Evolutionary conservation across 2,113 vertebrate species (phyloP).

Genomic region (Rhadina sibilatrix): DNA sequence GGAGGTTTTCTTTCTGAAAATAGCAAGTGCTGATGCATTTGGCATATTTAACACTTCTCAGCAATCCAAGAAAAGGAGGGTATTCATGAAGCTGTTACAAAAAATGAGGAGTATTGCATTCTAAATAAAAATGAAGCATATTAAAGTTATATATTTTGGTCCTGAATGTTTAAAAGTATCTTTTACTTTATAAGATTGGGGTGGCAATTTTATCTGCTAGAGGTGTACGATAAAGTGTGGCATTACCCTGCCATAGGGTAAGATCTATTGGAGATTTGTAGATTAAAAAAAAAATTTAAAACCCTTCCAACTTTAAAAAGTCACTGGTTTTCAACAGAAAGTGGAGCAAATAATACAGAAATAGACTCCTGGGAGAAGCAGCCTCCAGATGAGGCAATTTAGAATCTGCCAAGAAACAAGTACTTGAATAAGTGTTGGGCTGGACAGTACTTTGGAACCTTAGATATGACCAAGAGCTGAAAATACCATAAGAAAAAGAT

Average conservation of each 20-base stretch:
- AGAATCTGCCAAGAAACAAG: background rate
- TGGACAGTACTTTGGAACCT: background rate
- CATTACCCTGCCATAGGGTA: background rate
- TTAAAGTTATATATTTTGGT: background rate
- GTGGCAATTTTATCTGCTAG: background rate
- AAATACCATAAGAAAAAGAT: background rate
- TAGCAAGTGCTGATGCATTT: constrained; percentile 15
- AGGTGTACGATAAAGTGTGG: background rate
- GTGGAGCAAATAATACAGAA: background rate
- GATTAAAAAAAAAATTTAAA: background rate
- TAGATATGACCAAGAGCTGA: background rate
- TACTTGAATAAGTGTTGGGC: background rate
- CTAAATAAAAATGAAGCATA: background rate
- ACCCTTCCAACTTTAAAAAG: background rate
- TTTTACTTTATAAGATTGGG: background rate
- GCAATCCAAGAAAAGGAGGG: background rate
- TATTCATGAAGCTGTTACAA: background rate
- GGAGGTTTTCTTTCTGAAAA: constrained; percentile 28
- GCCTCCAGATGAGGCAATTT: background rate
- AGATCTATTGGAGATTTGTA: background rate
- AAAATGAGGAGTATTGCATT: background rate
- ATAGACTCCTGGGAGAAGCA: background rate
- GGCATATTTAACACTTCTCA: constrained; percentile 7
- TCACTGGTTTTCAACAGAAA: background rate
- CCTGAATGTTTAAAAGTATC: background rate